Percentiles rank a stretch among this genome's conserved stretches.
Conservation (phyloP, 2,797 vertebrate genomes). For the Phrynocephalus forsythii region DNA sequence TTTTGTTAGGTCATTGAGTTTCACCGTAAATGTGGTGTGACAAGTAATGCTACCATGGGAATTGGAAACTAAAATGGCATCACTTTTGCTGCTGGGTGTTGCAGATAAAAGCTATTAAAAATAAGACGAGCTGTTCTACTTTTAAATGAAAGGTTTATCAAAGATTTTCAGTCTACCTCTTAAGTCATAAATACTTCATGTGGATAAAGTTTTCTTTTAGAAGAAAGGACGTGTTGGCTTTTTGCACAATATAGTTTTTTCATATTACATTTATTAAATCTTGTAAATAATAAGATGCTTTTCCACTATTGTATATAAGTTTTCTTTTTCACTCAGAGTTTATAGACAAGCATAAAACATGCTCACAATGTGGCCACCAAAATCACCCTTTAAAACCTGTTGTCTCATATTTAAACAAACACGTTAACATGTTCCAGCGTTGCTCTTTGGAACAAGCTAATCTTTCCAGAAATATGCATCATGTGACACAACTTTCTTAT, state of each 20-base stretch:
- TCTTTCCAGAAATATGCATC: background rate
- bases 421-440: no score
- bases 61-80: background rate
- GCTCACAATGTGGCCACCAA: background rate
- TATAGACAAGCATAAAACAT: background rate
- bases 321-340: slow-evolving; percentile 17
- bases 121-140: background rate
- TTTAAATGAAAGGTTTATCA: slow-evolving; percentile 32
- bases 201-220: background rate
- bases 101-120: rapidly evolving
- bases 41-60: background rate
- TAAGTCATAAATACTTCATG: background rate
- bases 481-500: rapidly evolving
- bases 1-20: background rate
- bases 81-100: background rate
- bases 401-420: background rate
- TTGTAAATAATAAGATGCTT: background rate
- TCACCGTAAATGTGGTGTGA: background rate
- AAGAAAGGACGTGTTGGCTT: background rate
- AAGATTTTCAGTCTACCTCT: rapidly evolving
- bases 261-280: slow-evolving; percentile 32
- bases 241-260: slow-evolving; percentile 41
- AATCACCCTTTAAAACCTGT: background rate
- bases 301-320: background rate
- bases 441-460: background rate